Conservation (phyloP, 2,113 vertebrate genomes). For the Mobula birostris region DNA sequence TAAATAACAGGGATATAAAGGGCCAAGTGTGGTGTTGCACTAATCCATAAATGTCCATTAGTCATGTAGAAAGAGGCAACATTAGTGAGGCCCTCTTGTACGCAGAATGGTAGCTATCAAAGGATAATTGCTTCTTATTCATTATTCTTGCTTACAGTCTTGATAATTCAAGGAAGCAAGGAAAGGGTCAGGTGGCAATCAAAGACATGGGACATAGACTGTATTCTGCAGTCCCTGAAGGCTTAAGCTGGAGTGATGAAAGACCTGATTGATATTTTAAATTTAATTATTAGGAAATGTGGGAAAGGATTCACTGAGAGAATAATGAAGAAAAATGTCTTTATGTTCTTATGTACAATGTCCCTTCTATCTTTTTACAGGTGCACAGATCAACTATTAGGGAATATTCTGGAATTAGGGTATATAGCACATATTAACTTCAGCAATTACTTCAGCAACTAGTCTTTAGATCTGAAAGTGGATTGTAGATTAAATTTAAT, state of each 20-base stretch:
- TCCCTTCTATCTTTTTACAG: too few relatives aligned
- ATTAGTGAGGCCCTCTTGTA: not conserved
- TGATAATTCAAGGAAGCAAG: not conserved
- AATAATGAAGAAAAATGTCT: not conserved
- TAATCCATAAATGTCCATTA: not conserved
- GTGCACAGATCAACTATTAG: too few relatives aligned
- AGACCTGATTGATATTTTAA: not conserved
- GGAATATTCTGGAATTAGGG: too few relatives aligned
- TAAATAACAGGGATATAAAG: not conserved
- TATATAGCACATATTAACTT: too few relatives aligned
- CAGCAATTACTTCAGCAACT: too few relatives aligned
- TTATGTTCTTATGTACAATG: too few relatives aligned
- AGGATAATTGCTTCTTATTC: not conserved
- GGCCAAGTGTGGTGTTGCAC: not conserved
- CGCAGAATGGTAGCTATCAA: not conserved
- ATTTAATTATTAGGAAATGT: not conserved
- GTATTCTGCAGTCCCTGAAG: not conserved
- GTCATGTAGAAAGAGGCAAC: not conserved
- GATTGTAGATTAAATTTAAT: too few relatives aligned
- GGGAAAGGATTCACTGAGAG: not conserved
- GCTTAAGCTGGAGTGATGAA: not conserved
- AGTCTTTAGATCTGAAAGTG: too few relatives aligned
- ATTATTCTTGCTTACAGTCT: conserved; percentile 17
- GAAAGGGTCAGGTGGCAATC: not conserved
- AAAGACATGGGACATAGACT: not conserved